phyloP scores from a whole-genome alignment of 1,140 invertebrate genomes.

The Batillaria attramentaria region DNA sequence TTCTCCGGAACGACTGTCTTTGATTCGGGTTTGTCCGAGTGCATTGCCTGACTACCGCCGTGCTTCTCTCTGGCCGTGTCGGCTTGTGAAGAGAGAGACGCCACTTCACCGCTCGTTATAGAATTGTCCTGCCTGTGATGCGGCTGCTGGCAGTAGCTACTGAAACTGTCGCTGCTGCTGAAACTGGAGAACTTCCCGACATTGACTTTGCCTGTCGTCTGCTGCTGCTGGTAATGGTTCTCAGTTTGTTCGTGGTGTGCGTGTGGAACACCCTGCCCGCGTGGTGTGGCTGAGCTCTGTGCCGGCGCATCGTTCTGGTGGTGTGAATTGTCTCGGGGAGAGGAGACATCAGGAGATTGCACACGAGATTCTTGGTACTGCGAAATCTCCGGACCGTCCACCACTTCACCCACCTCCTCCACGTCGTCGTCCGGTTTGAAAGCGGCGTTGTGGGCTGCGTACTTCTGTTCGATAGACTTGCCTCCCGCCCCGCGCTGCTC shows the following conservation, averaged over 20 bases:
- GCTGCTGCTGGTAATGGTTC: neutral
- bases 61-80: neutral
- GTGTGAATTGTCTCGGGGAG: too few species aligned
- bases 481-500: constrained; percentile 13
- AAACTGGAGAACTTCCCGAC: constrained; percentile 51
- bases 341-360: too few species aligned
- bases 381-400: too few species aligned
- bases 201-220: neutral
- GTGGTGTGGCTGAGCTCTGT: too few species aligned
- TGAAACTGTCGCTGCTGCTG: constrained; percentile 56
- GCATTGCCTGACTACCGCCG: neutral
- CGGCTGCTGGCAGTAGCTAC: constrained; percentile 44
- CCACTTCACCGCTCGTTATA: constrained; percentile 58
- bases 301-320: too few species aligned
- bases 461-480: constrained; percentile 35
- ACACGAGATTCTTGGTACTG: too few species aligned
- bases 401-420: neutral
- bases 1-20: constrained; percentile 1
- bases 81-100: constrained; percentile 57
- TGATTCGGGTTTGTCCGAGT: neutral
- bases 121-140: constrained; percentile 45
- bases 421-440: neutral
- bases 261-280: too few species aligned
- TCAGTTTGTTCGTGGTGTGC: too few species aligned
- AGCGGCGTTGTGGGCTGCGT: constrained; percentile 25